Evolutionary conservation across 1,140 invertebrate species (phyloP).

Genomic region (Drosophila rufa): DNA sequence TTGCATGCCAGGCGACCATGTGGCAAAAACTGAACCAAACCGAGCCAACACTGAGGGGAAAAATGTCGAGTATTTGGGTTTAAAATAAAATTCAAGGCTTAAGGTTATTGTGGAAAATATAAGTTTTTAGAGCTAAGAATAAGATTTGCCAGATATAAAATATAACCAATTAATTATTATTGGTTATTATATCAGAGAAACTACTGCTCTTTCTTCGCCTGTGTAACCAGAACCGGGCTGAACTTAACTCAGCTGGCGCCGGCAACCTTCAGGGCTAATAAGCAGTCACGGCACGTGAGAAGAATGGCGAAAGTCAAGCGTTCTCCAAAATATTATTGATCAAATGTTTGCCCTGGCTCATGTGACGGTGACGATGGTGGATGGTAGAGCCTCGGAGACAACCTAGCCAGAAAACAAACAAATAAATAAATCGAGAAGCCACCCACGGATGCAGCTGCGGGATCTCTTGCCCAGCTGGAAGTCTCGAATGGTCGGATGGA

Average conservation of each 20-base stretch:
- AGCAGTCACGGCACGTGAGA: slow-evolving; percentile 75
- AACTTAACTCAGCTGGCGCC: slow-evolving; percentile 34
- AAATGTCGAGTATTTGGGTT: neutral
- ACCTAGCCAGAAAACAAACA: slow-evolving; percentile 57
- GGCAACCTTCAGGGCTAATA: slow-evolving; percentile 75
- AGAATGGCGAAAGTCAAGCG: slow-evolving; percentile 31
- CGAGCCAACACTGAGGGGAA: slow-evolving; percentile 4
- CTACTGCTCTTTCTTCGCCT: neutral
- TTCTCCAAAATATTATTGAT: slow-evolving; percentile 68
- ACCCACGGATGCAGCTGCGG: slow-evolving; percentile 16
- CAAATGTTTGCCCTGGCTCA: slow-evolving; percentile 73
- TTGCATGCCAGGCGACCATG: slow-evolving; percentile 42
- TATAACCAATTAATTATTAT: no score
- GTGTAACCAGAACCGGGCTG: neutral
- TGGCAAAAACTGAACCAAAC: slow-evolving; percentile 17
- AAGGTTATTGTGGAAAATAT: no score
- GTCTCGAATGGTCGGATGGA: slow-evolving; percentile 2
- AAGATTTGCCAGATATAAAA: no score
- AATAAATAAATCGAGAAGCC: slow-evolving; percentile 49
- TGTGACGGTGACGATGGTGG: slow-evolving; percentile 12
- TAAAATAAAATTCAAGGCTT: neutral
- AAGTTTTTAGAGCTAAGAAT: no score
- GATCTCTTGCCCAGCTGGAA: slow-evolving; percentile 35
- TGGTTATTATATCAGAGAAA: neutral
- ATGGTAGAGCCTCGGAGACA: slow-evolving; percentile 4